Base-by-base conservation (phyloP, 2,888 invertebrate genomes). In the Perithous albicinctus region DNA sequence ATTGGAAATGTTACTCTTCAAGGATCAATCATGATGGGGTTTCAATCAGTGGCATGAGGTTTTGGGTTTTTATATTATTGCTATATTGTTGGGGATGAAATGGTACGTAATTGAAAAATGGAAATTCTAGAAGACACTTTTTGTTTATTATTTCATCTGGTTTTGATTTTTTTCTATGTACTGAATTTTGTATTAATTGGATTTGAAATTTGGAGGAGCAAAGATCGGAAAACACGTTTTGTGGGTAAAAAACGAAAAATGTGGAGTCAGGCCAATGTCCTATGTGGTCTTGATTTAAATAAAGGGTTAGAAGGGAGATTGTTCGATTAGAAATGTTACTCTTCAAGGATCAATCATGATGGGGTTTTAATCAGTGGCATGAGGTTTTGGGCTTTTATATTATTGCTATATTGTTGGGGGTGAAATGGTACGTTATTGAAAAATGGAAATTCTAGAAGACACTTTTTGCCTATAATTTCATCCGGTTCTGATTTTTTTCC, bases 261-360 rank as follows among this genome's bases (percentile, higher is more conserved):
- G 6, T 15, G n/a, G 18, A 5, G n/a, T 23, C 43, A n/a, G 20
- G 15, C 43, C 5, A 10, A 23, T 23, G 20, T 12, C 4, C 23
- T 12, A 23, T n/a, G n/a, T 12, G 23, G 8, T 8, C 23, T 23
- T 23, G 8, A 3, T 8, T 15, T 12, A 1, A 3, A 23, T 8
- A 3, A 2, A 43, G 38, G 7, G 3, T 5, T 41, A 12, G 43
- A 43, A 0, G 43, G 1, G 5, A 5, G 4, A 43, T 5, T n/a
- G 48, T 29, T 29, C 63, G 61, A 69, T 67, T 35, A 4, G 10
- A 63, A 23, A 74, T 63, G 38, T 15, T 8, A 10, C 23, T 51
- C 12, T 20, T 51, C n/a, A 43, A 15, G n/a, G 15, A 43, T 2
- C 41, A 41, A 1, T 29, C 29, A 5, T 29, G 29, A 29, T 29